Base-by-base conservation (phyloP, 1,140 invertebrate genomes). In the Nebria ingens region DNA sequence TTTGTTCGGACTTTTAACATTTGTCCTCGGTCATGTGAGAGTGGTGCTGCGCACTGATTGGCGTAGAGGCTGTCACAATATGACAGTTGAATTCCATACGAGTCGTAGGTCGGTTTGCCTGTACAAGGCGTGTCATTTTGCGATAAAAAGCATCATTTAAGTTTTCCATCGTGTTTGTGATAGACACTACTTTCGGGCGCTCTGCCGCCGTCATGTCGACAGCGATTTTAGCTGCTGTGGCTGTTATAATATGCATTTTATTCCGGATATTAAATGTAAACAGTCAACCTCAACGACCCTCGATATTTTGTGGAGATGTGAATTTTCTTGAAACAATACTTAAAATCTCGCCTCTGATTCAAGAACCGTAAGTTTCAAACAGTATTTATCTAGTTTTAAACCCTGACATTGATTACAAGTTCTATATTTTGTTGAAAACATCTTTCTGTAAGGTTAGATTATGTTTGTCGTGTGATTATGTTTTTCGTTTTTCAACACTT, bases 221-320 rank as follows among this genome's bases (percentile, higher is more conserved):
- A 52, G 84, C 85, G 54, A 69, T 87, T 51, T 70, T 90, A 57
- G 85, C 85, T 40, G 76, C 85, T 6, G 71, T 89, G 58, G 87
- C 86, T 51, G 84, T 89, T 21, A 83, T 89, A 59, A 70, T 90
- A 52, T 87, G 85, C 69, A 79, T 89, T 58, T 74, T 92, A 53
- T 87, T 90, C 67, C 77, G 87, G 66, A 83, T 91, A 64, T 72
- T 92, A 38, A 90, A 91, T 70, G 83, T 91, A 49, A 85, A 86
- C 67, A 88, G 85, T 62, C 79, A 85, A 63, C 79, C 89, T 0
- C 76, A 84, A 56, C 83, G 82, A 68, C 88, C 89, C 17, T 71
- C 77, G 51, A 76, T 91, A 21, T 83, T 81, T 65, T 88, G 83
- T 67, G 79, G 80, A 59, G 85, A 89, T 71, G 75, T 79, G 57